Conservation (phyloP, 2,113 vertebrate species). For the Turdus rufiventris region DNA sequence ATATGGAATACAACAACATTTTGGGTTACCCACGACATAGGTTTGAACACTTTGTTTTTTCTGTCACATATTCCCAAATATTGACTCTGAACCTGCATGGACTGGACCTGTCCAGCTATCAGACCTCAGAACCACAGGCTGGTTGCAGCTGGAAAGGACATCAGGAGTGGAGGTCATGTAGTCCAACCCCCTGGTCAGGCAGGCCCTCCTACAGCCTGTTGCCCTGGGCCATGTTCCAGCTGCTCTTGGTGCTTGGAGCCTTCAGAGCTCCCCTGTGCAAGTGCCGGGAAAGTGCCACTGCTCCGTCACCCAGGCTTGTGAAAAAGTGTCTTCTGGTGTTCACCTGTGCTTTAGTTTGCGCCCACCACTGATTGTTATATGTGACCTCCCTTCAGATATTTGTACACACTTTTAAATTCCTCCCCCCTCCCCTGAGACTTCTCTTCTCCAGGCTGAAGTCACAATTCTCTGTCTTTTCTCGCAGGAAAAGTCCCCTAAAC, state of each 20-base stretch:
- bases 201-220: background rate
- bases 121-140: background rate
- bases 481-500: background rate
- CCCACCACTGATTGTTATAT: background rate
- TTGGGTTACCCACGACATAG: background rate
- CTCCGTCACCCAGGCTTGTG: background rate
- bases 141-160: background rate
- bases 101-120: background rate
- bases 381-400: background rate
- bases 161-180: background rate
- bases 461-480: background rate
- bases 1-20: background rate
- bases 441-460: background rate
- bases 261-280: background rate
- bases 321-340: background rate
- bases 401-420: rapidly evolving
- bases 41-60: background rate
- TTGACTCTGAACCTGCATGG: background rate
- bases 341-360: background rate
- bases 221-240: rapidly evolving
- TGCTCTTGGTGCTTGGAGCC: background rate
- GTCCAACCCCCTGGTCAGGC: background rate
- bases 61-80: background rate
- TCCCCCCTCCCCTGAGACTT: rapidly evolving
- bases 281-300: too few relatives aligned